Percentiles rank a stretch among this genome's conserved stretches.
Conservation (phyloP, 2,113 vertebrate genomes). For the Grammomys dolichurus region DNA sequence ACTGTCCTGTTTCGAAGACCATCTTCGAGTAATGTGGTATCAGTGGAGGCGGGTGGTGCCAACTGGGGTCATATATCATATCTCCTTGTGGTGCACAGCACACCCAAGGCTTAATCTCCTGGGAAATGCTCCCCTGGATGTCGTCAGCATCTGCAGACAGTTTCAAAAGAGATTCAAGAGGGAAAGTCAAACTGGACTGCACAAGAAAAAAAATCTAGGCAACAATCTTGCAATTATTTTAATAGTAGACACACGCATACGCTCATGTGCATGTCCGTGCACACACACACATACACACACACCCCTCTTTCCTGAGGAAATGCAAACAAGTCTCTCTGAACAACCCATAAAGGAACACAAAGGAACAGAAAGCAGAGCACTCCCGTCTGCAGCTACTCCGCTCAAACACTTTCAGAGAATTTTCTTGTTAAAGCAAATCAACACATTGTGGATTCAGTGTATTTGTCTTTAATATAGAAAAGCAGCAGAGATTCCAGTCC, state of each 20-base stretch:
- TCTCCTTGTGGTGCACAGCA: slow-evolving; percentile 81
- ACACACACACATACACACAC: background rate
- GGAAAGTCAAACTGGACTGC: background rate
- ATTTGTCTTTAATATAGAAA: background rate
- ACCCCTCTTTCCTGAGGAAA: background rate
- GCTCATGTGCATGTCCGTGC: no score
- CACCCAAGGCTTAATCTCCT: slow-evolving; percentile 82
- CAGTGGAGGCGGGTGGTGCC: slow-evolving; percentile 84
- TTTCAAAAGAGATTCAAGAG: slow-evolving; percentile 72
- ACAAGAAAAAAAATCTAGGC: background rate
- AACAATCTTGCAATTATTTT: background rate
- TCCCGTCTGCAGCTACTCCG: background rate
- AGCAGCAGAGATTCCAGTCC: background rate
- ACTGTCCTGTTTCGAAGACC: slow-evolving; percentile 86
- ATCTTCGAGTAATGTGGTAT: slow-evolving; percentile 78
- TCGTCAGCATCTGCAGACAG: slow-evolving; percentile 85
- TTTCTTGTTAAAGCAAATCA: background rate
- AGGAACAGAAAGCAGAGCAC: background rate
- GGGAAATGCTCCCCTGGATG: slow-evolving; percentile 84
- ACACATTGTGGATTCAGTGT: background rate
- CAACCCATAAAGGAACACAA: background rate
- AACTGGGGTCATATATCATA: slow-evolving; percentile 85
- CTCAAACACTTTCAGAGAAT: background rate
- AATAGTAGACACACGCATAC: background rate
- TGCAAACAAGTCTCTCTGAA: background rate